These are phyloP conservation scores for Phoenoteleia sp. DNA, from an alignment of 2,888 invertebrate species.

Conservation along the genomic window DNA sequence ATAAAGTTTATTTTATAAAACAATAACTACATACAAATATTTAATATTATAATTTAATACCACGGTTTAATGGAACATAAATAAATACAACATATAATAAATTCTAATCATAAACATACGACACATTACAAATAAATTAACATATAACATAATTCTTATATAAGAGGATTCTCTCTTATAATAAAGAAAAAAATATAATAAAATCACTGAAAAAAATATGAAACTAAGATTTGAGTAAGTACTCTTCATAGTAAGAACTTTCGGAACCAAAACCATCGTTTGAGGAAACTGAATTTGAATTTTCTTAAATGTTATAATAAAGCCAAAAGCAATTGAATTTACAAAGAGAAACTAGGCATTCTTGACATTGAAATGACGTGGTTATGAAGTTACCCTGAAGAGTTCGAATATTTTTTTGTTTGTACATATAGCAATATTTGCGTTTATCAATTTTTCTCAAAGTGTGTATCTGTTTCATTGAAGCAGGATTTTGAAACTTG, in stretches of 20 bases:
- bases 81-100: too few relatives aligned
- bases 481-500: not conserved
- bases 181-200: too few relatives aligned
- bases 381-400: not conserved
- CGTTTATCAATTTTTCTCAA: not conserved
- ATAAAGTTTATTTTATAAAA: too few relatives aligned
- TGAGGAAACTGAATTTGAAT: not conserved
- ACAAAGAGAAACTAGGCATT: slow-evolving; percentile 16
- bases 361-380: slow-evolving; percentile 13
- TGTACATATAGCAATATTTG: not conserved
- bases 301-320: not conserved
- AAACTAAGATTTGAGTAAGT: too few relatives aligned
- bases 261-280: not conserved
- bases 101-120: too few relatives aligned
- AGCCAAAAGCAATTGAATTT: slow-evolving; percentile 21
- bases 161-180: too few relatives aligned
- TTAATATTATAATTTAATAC: too few relatives aligned
- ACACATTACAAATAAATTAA: too few relatives aligned
- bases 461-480: slow-evolving; percentile 5
- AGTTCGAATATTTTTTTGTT: not conserved
- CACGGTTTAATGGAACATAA: too few relatives aligned
- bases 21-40: too few relatives aligned
- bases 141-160: too few relatives aligned
- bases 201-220: too few relatives aligned
- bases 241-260: not conserved